Base-by-base conservation (phyloP, 2,888 invertebrate genomes). In the Lasius fuliginosus region DNA sequence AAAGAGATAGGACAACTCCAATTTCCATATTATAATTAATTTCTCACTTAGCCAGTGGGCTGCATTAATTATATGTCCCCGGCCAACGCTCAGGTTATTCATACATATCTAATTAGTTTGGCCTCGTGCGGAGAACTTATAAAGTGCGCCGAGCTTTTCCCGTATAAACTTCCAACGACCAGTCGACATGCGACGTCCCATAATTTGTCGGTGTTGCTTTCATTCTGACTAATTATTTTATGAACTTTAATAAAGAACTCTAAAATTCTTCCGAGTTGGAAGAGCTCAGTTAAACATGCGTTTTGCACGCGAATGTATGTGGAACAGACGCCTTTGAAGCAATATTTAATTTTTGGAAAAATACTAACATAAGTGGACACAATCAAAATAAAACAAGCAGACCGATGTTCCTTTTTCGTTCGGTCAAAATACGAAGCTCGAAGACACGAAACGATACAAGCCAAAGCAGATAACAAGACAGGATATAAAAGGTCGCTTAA, bases 1-100 rank as follows among this genome's bases (percentile, higher is more conserved):
- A 36, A 74, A 68, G 82, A 65, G 40, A 46, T 36, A 75, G 73
- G 82, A 85, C 85, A 87, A 82, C 84, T 85, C 87, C 87, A 88
- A 92, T 93, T 92, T 92, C 91, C 91, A 91, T 92, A 92, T 90
- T 87, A 89, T 91, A 93, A 92, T 93, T 93, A 91, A 93, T 92
- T 92, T 92, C 90, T 88, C 92, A 92, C 92, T 92, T 92, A 89
- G 86, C 84, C 86, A 85, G 85, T 49, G 83, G 86, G 77, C 85
- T 86, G 87, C 88, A 88, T 90, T 92, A 92, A 92, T 92, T 92
- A 90, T 87, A 91, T 87, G 85, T 83, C 89, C 87, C 89, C 73
- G 76, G 84, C 83, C 84, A 82, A 83, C 85, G 83, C 87, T 81
- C 82, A 81, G 82, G 76, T 85, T 74, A 85, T 87, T 90, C 89